Evolutionary conservation across 2,113 vertebrate genomes (phyloP).

Genomic region (Paradoxurus hermaphroditus): DNA sequence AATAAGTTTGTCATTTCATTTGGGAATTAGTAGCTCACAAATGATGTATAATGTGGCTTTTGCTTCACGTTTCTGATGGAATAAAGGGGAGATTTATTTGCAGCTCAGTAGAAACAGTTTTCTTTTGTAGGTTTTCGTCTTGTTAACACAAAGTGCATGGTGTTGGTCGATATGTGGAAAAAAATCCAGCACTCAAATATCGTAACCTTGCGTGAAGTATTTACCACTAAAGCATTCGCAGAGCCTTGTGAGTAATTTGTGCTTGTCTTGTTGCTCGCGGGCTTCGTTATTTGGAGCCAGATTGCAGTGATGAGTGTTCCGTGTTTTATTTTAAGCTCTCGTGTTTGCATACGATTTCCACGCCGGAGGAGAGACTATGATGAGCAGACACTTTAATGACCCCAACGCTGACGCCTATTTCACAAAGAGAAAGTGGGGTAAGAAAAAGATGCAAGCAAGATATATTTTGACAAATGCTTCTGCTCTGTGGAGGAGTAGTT

Average conservation of each 20-base stretch:
- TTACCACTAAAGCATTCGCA: constrained; percentile 99
- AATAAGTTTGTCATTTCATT: background rate
- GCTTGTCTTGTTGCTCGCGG: background rate
- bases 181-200: constrained; percentile 99
- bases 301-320: constrained; percentile 70
- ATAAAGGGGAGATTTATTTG: background rate
- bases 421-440: constrained; percentile 99
- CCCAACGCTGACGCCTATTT: constrained; percentile 97
- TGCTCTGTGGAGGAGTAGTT: background rate
- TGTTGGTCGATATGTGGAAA: constrained; percentile 99
- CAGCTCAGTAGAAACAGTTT: constrained; percentile 27
- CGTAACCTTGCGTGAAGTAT: constrained; percentile 96
- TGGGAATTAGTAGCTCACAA: background rate
- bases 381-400: constrained; percentile 98
- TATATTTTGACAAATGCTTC: constrained; percentile 4
- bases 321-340: constrained; percentile 87
- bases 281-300: background rate
- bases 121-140: constrained; percentile 93
- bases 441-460: constrained; percentile 67
- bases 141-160: constrained; percentile 99
- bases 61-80: constrained; percentile 8
- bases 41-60: background rate
- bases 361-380: constrained; percentile 98
- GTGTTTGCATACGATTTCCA: constrained; percentile 99
- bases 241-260: constrained; percentile 92